These are phyloP conservation scores for Galemys pyrenaicus DNA, from an alignment of 2,113 vertebrate genomes.

Conservation along the genomic window DNA sequence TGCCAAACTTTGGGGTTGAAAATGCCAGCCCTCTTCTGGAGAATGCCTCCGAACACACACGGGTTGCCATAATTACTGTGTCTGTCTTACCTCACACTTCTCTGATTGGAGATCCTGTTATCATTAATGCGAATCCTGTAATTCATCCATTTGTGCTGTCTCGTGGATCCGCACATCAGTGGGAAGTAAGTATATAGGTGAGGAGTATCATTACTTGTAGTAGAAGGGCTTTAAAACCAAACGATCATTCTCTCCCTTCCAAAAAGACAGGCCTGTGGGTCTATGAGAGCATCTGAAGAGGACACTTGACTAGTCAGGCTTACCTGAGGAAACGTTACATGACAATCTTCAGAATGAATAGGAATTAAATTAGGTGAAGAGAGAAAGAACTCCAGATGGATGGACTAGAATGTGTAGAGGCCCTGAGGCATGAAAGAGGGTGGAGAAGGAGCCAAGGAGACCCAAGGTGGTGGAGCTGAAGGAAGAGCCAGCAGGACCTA, in stretches of 20 bases:
- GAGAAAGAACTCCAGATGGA: background rate
- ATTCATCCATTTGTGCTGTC: conserved; percentile 70
- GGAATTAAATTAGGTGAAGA: background rate
- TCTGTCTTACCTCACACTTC: conserved; percentile 8
- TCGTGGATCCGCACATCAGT: conserved; percentile 30
- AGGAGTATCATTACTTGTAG: background rate
- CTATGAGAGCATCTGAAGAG: background rate
- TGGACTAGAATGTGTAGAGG: background rate
- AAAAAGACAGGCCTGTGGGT: background rate
- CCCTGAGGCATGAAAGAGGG: background rate
- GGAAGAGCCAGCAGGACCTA: background rate
- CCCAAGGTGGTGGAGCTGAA: background rate
- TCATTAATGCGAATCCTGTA: conserved; percentile 70
- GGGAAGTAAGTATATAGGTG: conserved; percentile 67
- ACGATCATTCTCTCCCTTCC: background rate
- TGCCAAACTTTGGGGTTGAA: conserved; percentile 49
- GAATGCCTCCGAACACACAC: conserved; percentile 61
- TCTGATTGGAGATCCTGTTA: conserved; percentile 66
- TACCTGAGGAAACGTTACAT: background rate
- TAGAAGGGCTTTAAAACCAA: background rate
- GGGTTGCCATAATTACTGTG: conserved; percentile 27
- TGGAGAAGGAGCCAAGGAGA: background rate
- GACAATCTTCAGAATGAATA: background rate
- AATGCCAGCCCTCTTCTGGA: conserved; percentile 56
- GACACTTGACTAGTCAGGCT: background rate